Evolutionary conservation across 1,140 invertebrate species (phyloP).

Genomic region (Phocides pigmalion): DNA sequence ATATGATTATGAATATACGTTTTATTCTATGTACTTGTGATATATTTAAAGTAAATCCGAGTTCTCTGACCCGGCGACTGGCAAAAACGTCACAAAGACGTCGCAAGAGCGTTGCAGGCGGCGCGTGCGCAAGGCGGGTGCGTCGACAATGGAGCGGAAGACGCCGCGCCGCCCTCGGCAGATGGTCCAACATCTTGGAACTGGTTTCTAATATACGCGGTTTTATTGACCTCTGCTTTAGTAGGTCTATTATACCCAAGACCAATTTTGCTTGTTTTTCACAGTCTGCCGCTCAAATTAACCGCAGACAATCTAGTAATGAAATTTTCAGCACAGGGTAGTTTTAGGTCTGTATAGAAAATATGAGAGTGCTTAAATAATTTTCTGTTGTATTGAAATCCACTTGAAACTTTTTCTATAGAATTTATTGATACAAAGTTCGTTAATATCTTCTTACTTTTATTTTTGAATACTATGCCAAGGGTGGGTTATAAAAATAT

Average conservation of each 20-base stretch:
- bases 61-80: constrained; percentile 61
- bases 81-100: constrained; percentile 48
- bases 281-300: constrained; percentile 1
- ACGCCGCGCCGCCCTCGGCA: constrained; percentile 70
- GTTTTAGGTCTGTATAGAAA: too few relatives aligned
- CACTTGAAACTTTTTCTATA: too few relatives aligned
- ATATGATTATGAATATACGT: too few relatives aligned
- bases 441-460: too few relatives aligned
- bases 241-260: constrained; percentile 43
- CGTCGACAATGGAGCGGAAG: constrained; percentile 76
- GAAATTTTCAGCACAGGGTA: too few relatives aligned
- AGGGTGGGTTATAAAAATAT: too few relatives aligned
- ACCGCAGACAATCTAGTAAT: background rate
- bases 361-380: too few relatives aligned
- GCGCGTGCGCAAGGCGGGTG: constrained; percentile 70
- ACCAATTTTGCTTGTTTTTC: constrained; percentile 17
- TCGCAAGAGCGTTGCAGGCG: constrained; percentile 49
- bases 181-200: constrained; percentile 69
- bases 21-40: too few relatives aligned
- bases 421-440: too few relatives aligned
- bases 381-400: too few relatives aligned
- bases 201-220: constrained; percentile 66
- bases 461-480: too few relatives aligned
- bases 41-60: constrained; percentile 20
- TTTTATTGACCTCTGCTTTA: constrained; percentile 67